A percentile compares a stretch with the other conserved stretches of the same genome.
These are phyloP conservation scores for Apotomis turbidana DNA, from an alignment of 2,888 invertebrate genomes.

Conservation along the genomic window DNA sequence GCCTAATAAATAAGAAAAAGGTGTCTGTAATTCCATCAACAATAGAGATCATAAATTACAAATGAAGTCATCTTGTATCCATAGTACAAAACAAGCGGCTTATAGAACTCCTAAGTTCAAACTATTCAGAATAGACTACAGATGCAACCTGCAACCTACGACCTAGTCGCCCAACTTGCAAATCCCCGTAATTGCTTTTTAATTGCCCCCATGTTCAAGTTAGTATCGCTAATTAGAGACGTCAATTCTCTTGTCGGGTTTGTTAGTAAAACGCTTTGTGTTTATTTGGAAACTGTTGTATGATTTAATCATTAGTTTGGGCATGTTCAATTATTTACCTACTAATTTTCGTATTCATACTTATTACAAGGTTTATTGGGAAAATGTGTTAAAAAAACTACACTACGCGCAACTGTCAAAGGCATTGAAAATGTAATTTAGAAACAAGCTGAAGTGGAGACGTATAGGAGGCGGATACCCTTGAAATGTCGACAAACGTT, in stretches of 20 bases:
- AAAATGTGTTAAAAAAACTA: too few species aligned
- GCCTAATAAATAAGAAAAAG: too few species aligned
- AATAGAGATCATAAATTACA: too few species aligned
- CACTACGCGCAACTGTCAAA: too few species aligned
- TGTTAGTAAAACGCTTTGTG: slow-evolving; percentile 25
- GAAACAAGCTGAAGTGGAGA: too few species aligned
- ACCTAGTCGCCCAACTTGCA: slow-evolving; percentile 21
- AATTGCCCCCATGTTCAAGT: slow-evolving; percentile 29
- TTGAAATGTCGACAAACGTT: too few species aligned
- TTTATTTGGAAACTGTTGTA: slow-evolving; percentile 1
- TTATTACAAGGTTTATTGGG: too few species aligned
- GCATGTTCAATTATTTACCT: not conserved
- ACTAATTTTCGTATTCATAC: too few species aligned
- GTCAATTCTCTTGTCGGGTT: slow-evolving; percentile 31
- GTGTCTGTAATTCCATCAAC: too few species aligned
- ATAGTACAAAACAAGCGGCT: slow-evolving; percentile 1
- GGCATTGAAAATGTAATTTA: too few species aligned
- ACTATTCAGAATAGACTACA: slow-evolving; percentile 14
- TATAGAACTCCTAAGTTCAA: not conserved
- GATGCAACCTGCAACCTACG: slow-evolving; percentile 2
- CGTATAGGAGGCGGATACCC: too few species aligned
- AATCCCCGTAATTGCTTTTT: slow-evolving; percentile 29
- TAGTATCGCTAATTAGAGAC: slow-evolving; percentile 30
- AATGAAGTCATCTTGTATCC: too few species aligned
- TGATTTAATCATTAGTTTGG: not conserved